These are phyloP conservation scores for Psammodynastes pulverulentus DNA, from an alignment of 2,113 vertebrate species.

Conservation along the genomic window DNA sequence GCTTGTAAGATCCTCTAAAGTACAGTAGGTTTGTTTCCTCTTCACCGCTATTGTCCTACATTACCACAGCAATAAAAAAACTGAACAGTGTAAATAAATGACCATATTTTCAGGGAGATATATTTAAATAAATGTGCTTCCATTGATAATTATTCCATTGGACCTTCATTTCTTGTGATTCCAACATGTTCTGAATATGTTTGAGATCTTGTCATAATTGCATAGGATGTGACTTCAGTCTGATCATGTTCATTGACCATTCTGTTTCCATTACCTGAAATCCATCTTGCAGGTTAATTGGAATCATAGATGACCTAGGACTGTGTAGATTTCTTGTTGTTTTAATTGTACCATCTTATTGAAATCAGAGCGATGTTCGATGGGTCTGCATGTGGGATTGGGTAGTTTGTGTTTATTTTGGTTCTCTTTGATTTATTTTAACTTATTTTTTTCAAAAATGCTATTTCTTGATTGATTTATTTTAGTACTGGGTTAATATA, in stretches of 20 bases:
- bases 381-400: conserved; percentile 73
- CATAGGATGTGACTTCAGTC: conserved; percentile 63
- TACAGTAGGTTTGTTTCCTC: conserved; percentile 64
- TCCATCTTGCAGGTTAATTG: conserved; percentile 56
- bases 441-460: conserved; percentile 58
- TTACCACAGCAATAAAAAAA: conserved; percentile 79
- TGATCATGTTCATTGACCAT: conserved; percentile 84
- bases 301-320: conserved; percentile 65
- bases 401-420: conserved; percentile 68
- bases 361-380: conserved; percentile 63
- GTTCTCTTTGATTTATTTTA: conserved; percentile 51
- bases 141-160: conserved; percentile 76
- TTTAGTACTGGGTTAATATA: conserved; percentile 67
- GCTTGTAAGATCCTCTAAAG: conserved; percentile 65
- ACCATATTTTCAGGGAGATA: conserved; percentile 84
- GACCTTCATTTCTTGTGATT: conserved; percentile 76
- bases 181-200: conserved; percentile 74
- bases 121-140: conserved; percentile 84
- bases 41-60: conserved; percentile 60
- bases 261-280: conserved; percentile 75
- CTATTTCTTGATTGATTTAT: conserved; percentile 69
- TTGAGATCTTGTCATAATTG: conserved; percentile 68
- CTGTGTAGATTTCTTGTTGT: conserved; percentile 49
- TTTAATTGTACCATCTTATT: conserved; percentile 66
- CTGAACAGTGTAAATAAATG: conserved; percentile 72